Conservation (phyloP, 1,140 invertebrate genomes). For the Solenopsis fugax region DNA sequence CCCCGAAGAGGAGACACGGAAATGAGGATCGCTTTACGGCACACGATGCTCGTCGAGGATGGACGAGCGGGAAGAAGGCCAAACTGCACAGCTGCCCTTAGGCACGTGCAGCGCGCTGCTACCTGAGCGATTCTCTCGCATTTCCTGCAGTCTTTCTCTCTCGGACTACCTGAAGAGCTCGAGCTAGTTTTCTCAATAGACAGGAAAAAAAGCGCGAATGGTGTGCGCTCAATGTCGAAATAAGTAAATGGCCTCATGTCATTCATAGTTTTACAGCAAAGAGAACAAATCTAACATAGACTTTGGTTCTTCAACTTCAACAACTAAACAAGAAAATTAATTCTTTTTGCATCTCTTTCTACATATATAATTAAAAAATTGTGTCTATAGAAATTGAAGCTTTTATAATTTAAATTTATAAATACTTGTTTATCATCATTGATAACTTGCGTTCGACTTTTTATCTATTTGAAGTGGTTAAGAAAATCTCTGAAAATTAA, state of each 20-base stretch:
- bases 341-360: background rate
- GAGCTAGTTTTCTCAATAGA: constrained; percentile 36
- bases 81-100: constrained; percentile 77
- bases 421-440: too few species aligned
- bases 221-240: background rate
- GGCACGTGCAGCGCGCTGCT: constrained; percentile 73
- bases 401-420: too few species aligned
- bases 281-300: background rate
- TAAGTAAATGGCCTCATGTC: background rate
- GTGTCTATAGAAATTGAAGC: too few species aligned
- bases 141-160: constrained; percentile 9
- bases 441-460: too few species aligned
- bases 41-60: constrained; percentile 54
- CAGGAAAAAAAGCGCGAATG: constrained; percentile 9
- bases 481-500: too few species aligned
- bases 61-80: constrained; percentile 41
- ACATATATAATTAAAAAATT: too few species aligned
- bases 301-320: background rate
- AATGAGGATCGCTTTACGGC: constrained; percentile 78
- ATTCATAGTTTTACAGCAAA: background rate
- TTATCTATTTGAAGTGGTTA: too few species aligned
- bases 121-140: constrained; percentile 66
- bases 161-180: constrained; percentile 2
- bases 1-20: constrained; percentile 72
- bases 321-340: background rate